Evolutionary conservation across 1,140 invertebrate genomes (phyloP), one percentile per base, ranked within the genome.

Genomic region (Anoplolepis gracilipes): DNA sequence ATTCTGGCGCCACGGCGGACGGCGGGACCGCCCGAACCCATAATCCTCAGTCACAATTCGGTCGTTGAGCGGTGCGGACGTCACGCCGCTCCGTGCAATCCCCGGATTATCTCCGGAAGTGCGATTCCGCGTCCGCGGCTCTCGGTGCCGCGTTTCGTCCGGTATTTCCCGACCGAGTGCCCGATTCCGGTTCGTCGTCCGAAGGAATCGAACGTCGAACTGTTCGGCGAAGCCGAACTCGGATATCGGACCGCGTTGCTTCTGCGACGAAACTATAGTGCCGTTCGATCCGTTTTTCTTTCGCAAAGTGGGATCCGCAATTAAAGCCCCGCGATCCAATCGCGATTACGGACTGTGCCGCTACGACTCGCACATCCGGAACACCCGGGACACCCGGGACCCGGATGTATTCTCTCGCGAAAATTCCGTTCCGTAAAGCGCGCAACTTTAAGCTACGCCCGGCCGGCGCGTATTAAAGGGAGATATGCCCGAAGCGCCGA

Each of bases 401-500:
- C 2, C 49, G 1, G 11, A 28, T 39, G 53, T 75, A 5, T 70
- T 49, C 55, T 65, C 13, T 8, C 72, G 75, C 75, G 77, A 64
- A 33, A n/a, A 57, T 16, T 36, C 19, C n/a, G 61, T 49, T 36
- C 39, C 67, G 36, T 67, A 46, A 2, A 25, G 81, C 16, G 81
- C 59, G 85, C 57, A 69, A 89, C 93, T 94, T 94, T 93, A 94
- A 94, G 92, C 89, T 82, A 59, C 78, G 78, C 78, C 67, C 92
- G 93, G 93, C 92, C 67, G 76, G 76, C 42, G 62, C 93, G 90
- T 85, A 88, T 94, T 94, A 94, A 94, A 94, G 94, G 91, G 94
- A 94, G 78, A 94, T 93, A 91, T 94, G 91, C 86, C 88, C 77
- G 76, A 93, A 93, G 90, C 91, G 61, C 53, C 25, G 62, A 64